Conservation (phyloP, 1,140 invertebrate species). For the Diuraphis noxia region DNA sequence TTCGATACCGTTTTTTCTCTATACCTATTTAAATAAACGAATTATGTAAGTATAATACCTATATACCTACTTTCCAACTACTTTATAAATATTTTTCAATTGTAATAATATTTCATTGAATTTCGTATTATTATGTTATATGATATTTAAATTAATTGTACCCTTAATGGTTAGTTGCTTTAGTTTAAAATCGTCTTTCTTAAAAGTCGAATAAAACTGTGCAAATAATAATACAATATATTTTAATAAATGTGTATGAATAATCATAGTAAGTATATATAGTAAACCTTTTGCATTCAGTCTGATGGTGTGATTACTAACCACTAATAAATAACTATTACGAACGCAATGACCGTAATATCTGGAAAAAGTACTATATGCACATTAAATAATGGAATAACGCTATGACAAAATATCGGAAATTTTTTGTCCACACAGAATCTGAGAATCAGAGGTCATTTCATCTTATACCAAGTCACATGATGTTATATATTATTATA, state of each 20-base stretch:
- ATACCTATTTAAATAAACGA: background rate
- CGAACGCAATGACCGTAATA: too few relatives aligned
- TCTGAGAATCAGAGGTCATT: background rate
- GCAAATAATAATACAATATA: background rate
- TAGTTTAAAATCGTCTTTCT: background rate
- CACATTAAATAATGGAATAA: background rate
- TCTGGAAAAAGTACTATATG: background rate
- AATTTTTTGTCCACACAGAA: background rate
- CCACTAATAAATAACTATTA: too few relatives aligned
- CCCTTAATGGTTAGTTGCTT: background rate
- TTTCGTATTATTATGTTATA: background rate
- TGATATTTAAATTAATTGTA: background rate
- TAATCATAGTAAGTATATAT: too few relatives aligned
- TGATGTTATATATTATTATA: background rate
- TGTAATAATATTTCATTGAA: background rate
- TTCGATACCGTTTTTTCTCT: too few relatives aligned
- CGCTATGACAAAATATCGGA: background rate
- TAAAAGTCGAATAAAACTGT: background rate
- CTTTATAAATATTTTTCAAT: constrained; percentile 9
- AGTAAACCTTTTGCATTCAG: too few relatives aligned
- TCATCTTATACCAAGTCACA: background rate
- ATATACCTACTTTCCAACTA: background rate
- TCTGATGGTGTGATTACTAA: too few relatives aligned
- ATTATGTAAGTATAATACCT: background rate
- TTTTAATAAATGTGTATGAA: background rate